Base-by-base conservation (phyloP, 2,888 invertebrate species). In the Syritta pipiens region DNA sequence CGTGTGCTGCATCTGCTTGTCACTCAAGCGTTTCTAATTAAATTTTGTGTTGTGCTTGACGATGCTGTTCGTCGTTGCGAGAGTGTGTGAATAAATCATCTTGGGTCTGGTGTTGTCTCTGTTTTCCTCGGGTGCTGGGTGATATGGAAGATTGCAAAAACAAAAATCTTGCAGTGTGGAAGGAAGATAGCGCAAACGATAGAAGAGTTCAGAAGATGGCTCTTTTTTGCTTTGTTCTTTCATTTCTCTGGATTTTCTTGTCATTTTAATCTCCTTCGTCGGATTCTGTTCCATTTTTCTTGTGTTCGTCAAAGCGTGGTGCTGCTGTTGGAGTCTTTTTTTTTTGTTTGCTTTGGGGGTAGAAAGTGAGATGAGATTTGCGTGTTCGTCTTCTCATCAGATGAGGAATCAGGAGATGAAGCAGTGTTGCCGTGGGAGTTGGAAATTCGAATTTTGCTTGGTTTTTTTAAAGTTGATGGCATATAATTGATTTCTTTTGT, bases 1-100 rank as follows among this genome's bases (percentile, higher is more conserved):
- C 53, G 57, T 44, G 65, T 48, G 59, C 48, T 71, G 77, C 72
- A 72, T 77, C 60, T 72, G 48, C 26, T 40, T 77, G 65, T 72
- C 72, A 77, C 59, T 71, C 72, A 71, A 67, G 12, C 20, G 20
- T 46, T 32, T 14, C 12, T 63, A 74, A 74, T 65, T 65, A 59
- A 74, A 72, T 63, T 28, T 40, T 40, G 28, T 37, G n/a, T 59
- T 24, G 4, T n/a, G 30, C 30, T 19, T 46, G 44, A 4, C 14
- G 7, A 9, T 40, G 40, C 9, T 6, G 28, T 28, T 28, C 9
- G 28, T n/a, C 2, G 28, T 3, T 12, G 7, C 40, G 6, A 40
- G 59, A 37, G n/a, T 59, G 51, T 37, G 51, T 51, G 57, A 14
- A 76, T 76, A 76, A 76, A 76, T 76, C 63, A 76, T 57, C 6